Percentiles rank a stretch among this genome's conserved stretches.
Conservation (phyloP, 2,113 vertebrate species). For the Psittacus erithacus region DNA sequence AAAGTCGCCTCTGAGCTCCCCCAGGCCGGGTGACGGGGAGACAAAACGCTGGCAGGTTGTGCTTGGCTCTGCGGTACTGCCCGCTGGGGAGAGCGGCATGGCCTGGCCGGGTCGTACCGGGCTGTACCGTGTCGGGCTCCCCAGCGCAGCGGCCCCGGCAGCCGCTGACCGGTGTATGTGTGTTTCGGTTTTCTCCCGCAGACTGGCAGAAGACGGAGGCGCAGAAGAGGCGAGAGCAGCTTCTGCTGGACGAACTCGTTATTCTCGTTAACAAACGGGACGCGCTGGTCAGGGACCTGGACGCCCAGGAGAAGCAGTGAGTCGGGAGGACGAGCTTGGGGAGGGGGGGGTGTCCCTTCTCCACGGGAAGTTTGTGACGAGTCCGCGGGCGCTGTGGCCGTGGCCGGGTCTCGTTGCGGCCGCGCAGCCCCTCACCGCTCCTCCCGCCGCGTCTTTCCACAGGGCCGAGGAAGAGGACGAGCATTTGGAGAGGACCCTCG, state of each 20-base stretch:
- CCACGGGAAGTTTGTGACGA: neutral
- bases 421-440: neutral
- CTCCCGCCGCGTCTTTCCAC: constrained; percentile 44
- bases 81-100: neutral
- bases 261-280: constrained; percentile 96
- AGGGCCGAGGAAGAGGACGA: constrained; percentile 98
- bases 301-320: constrained; percentile 80
- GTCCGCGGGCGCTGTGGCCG: neutral
- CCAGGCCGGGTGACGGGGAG: neutral
- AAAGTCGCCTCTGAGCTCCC: neutral
- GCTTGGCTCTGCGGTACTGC: rapidly evolving
- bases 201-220: constrained; percentile 99
- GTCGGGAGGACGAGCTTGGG: neutral
- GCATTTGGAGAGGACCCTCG: constrained; percentile 96
- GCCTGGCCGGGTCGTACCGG: neutral
- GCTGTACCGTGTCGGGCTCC: neutral
- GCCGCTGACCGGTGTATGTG: neutral
- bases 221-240: constrained; percentile 94
- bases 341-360: neutral
- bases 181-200: constrained; percentile 58
- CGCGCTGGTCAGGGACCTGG: constrained; percentile 93
- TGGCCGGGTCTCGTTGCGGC: neutral
- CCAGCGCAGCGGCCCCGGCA: neutral
- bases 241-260: constrained; percentile 95
- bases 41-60: neutral